Percentiles rank a stretch among this genome's conserved stretches.
phyloP scores from a whole-genome alignment of 2,113 vertebrate genomes.

The Oreochromis niloticus region DNA sequence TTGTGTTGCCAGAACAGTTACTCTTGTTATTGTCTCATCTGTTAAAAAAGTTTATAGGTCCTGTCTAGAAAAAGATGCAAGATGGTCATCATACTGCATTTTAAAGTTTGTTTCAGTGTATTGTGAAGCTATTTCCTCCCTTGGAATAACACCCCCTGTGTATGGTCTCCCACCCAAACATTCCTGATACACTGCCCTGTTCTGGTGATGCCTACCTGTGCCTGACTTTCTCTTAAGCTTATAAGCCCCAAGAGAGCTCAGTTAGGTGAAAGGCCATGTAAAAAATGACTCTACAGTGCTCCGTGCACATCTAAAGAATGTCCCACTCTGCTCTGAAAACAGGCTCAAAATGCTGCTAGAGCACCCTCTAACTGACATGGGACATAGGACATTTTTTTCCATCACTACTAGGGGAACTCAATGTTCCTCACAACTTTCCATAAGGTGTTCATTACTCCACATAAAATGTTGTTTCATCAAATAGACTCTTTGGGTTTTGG shows the following conservation, averaged over 20 bases:
- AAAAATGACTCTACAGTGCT: background rate
- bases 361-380: constrained; percentile 6
- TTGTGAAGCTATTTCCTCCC: background rate
- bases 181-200: constrained; percentile 3
- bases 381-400: background rate
- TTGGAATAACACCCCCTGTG: background rate
- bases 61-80: background rate
- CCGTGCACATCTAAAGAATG: constrained; percentile 9
- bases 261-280: background rate
- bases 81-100: background rate
- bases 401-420: background rate
- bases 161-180: constrained; percentile 3
- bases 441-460: background rate
- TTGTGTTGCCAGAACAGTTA: background rate
- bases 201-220: background rate
- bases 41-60: background rate
- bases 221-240: background rate
- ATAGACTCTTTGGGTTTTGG: background rate
- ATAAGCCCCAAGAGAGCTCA: background rate
- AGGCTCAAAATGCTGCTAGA: background rate
- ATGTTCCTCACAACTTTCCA: constrained; percentile 43
- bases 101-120: background rate
- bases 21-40: background rate
- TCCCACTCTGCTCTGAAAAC: constrained; percentile 25
- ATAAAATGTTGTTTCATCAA: constrained; percentile 7